Evolutionary conservation across 2,888 invertebrate genomes (phyloP), one percentile per base, ranked within the genome.

Genomic region (Muscina levida): DNA sequence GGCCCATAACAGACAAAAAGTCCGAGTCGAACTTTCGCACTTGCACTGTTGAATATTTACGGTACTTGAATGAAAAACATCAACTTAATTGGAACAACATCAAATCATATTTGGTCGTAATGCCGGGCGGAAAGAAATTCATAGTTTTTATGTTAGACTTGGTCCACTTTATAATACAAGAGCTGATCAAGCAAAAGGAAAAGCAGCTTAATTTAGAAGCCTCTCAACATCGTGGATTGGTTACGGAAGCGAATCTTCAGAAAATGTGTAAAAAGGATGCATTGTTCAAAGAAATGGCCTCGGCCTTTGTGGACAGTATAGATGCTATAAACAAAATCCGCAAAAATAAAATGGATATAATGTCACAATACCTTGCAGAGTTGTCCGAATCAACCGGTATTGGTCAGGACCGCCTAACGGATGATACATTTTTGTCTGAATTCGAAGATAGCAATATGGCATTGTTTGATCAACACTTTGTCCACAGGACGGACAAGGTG

Each of bases 61-160:
- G 87, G 72, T 80, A 88, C 71, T 77, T 91, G 11, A 90, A 89
- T 77, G 87, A 88, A 8, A 90, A 90, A 57, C 86, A 90, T 80
- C 85, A 88, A 26, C 82, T 90, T 1, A 84, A 88, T 24, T 89
- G 89, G 88, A 83, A 77, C 2, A 86, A 89, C 57, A 86, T 91
- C 0, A 90, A 88, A 76, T 88, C 87, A 0, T 90, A 89, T 74
- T 78, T 90, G 51, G 90, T 91, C 15, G 88, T 90, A 0, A 90
- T 89, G 89, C 91, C 91, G 0, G 89, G 90, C 0, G 91, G 91
- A 0, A 88, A 88, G 85, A 89, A 89, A 74, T 91, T 91, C 56
- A 89, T 91, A 2, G 85, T 83, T 22, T 89, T 91, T 17, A 81
- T 91, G 8, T 67, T 88, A 1, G 89, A 90, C 17, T 83, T 90